Conservation (phyloP, 2,888 invertebrate species). For the Shargacucullia verbasci region DNA sequence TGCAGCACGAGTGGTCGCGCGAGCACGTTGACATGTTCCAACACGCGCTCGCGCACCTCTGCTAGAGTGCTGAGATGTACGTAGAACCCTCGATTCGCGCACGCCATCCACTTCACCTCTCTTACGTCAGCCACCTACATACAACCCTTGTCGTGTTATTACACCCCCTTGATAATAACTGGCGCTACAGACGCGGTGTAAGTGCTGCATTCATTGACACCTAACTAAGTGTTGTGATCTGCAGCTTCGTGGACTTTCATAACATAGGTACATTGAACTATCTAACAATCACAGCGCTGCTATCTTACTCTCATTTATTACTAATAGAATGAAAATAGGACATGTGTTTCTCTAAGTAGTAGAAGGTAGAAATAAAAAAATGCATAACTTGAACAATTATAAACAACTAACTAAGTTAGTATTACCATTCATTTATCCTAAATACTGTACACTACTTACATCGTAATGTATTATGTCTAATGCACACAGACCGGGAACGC, state of each 20-base stretch:
- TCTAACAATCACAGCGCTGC: slow-evolving; percentile 24
- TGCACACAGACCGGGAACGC: neutral
- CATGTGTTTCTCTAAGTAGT: neutral
- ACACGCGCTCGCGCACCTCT: slow-evolving; percentile 98
- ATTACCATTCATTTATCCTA: slow-evolving; percentile 18
- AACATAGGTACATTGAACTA: slow-evolving; percentile 38
- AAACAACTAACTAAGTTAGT: slow-evolving; percentile 1
- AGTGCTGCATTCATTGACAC: slow-evolving; percentile 46
- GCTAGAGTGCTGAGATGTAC: slow-evolving; percentile 98
- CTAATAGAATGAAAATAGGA: slow-evolving; percentile 3
- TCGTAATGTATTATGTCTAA: slow-evolving; percentile 6
- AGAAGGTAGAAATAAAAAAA: slow-evolving; percentile 6
- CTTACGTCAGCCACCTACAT: slow-evolving; percentile 94
- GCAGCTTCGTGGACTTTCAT: slow-evolving; percentile 28
- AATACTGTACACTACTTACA: neutral
- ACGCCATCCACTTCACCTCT: slow-evolving; percentile 99
- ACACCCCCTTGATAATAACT: slow-evolving; percentile 13
- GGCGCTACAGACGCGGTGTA: slow-evolving; percentile 30
- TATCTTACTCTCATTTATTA: slow-evolving; percentile 2
- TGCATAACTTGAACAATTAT: slow-evolving; percentile 14
- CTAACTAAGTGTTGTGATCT: slow-evolving; percentile 51
- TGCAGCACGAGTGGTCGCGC: slow-evolving; percentile 97
- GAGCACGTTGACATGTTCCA: slow-evolving; percentile 99
- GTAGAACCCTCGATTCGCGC: slow-evolving; percentile 98
- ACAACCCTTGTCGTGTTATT: slow-evolving; percentile 58